A percentile compares a stretch with the other conserved stretches of the same genome.
phyloP scores from a whole-genome alignment of 2,797 vertebrate genomes.

The Molossus molossus region DNA sequence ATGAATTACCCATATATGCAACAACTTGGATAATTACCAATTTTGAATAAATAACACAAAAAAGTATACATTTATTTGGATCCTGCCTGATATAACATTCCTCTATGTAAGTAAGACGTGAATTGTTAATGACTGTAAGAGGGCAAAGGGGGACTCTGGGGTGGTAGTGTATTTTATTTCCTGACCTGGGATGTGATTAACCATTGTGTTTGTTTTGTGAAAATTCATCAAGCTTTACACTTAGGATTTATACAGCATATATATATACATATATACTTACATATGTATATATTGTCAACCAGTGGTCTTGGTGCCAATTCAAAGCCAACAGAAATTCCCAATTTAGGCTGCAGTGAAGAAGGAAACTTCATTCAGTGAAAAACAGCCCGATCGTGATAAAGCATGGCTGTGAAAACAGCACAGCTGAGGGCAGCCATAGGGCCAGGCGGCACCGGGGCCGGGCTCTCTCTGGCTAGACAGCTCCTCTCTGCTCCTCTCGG shows the following conservation, averaged over 20 bases:
- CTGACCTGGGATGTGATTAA: not conserved
- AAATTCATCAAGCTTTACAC: not conserved
- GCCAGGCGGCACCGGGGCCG: not conserved
- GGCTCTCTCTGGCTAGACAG: not conserved
- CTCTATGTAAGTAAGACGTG: not conserved
- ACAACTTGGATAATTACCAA: not conserved
- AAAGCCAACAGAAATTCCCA: not conserved
- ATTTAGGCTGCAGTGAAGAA: not conserved
- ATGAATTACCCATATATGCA: not conserved
- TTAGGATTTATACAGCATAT: not conserved
- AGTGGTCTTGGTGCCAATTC: not conserved
- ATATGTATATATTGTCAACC: not conserved
- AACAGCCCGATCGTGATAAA: not conserved
- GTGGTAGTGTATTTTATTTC: not conserved
- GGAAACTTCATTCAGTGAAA: not conserved
- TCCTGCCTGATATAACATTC: not conserved
- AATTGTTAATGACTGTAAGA: not conserved
- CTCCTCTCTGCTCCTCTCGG: not conserved
- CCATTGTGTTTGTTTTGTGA: not conserved
- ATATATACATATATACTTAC: not conserved
- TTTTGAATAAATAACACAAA: constrained; percentile 26
- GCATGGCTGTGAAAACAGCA: not conserved
- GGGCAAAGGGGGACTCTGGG: not conserved
- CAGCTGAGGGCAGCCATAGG: not conserved
- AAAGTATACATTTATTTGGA: not conserved